Percentiles rank a stretch among this genome's conserved stretches.
Conservation (phyloP, 1,140 invertebrate genomes). For the Heliconius hewitsoni region DNA sequence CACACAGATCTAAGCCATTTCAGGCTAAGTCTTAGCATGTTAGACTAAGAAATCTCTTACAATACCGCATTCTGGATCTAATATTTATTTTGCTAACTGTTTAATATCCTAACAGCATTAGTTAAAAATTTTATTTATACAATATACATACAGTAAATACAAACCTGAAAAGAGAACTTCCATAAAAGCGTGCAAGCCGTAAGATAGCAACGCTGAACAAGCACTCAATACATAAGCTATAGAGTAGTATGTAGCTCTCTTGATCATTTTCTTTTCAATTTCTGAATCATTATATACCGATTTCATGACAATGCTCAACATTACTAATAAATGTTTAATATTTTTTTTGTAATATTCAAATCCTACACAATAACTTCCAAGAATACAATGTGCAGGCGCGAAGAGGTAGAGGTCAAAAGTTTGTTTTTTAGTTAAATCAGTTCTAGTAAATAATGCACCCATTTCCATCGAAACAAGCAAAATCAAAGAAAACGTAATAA, state of each 20-base stretch:
- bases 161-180: background rate
- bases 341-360: slow-evolving; percentile 32
- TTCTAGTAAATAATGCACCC: slow-evolving; percentile 39
- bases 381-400: slow-evolving; percentile 39
- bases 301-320: slow-evolving; percentile 44
- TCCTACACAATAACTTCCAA: slow-evolving; percentile 32
- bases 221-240: slow-evolving; percentile 31
- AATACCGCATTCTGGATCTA: no score
- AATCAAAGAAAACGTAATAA: slow-evolving; percentile 23
- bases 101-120: no score
- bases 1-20: no score
- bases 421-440: slow-evolving; percentile 45
- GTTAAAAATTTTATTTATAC: no score
- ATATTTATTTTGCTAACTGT: no score
- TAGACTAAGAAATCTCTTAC: no score
- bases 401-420: slow-evolving; percentile 39
- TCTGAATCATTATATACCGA: slow-evolving; percentile 43
- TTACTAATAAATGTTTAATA: slow-evolving; percentile 40
- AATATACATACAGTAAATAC: background rate
- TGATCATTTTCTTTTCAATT: slow-evolving; percentile 48
- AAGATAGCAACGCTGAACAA: slow-evolving; percentile 39
- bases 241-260: slow-evolving; percentile 38
- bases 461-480: slow-evolving; percentile 39
- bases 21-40: no score
- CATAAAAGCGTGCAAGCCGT: slow-evolving; percentile 37